Conservation (phyloP, 1,140 invertebrate species). For the Potamilus streckersoni region DNA sequence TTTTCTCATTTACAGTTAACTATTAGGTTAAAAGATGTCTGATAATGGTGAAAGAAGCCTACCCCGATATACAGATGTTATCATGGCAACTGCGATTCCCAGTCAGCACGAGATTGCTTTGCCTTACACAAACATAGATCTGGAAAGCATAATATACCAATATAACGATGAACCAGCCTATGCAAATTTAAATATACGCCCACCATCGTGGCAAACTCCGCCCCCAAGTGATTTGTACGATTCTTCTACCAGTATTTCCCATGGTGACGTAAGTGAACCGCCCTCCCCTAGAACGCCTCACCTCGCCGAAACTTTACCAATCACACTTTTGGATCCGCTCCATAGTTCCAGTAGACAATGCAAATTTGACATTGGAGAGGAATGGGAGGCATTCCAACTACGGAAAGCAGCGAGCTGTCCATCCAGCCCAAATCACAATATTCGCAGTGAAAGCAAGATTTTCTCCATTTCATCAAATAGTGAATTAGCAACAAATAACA, state of each 20-base stretch:
- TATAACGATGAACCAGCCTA: not conserved
- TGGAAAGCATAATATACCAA: slow-evolving; percentile 3
- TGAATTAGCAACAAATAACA: too few relatives aligned
- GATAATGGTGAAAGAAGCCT: too few relatives aligned
- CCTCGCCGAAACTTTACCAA: slow-evolving; percentile 11
- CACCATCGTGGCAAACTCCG: not conserved
- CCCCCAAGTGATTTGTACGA: not conserved
- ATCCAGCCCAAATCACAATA: slow-evolving; percentile 6
- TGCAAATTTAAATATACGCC: not conserved
- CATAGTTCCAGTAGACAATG: slow-evolving; percentile 28
- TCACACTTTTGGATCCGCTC: slow-evolving; percentile 18
- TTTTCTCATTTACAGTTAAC: too few relatives aligned
- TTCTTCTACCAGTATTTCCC: slow-evolving; percentile 4
- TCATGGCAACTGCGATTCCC: slow-evolving; percentile 6
- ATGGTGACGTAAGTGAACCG: not conserved
- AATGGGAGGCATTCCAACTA: slow-evolving; percentile 26
- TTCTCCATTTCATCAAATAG: too few relatives aligned
- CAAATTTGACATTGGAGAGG: slow-evolving; percentile 30
- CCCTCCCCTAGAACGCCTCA: not conserved
- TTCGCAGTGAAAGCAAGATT: too few relatives aligned
- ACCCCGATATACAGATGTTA: not conserved
- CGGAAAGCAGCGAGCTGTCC: slow-evolving; percentile 22
- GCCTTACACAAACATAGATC: slow-evolving; percentile 3
- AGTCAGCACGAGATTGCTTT: slow-evolving; percentile 21
- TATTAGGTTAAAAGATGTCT: too few relatives aligned